Percentiles rank a stretch among this genome's conserved stretches.
Conservation (phyloP, 92 coral and sea anemone species). For the Metridium senile region DNA sequence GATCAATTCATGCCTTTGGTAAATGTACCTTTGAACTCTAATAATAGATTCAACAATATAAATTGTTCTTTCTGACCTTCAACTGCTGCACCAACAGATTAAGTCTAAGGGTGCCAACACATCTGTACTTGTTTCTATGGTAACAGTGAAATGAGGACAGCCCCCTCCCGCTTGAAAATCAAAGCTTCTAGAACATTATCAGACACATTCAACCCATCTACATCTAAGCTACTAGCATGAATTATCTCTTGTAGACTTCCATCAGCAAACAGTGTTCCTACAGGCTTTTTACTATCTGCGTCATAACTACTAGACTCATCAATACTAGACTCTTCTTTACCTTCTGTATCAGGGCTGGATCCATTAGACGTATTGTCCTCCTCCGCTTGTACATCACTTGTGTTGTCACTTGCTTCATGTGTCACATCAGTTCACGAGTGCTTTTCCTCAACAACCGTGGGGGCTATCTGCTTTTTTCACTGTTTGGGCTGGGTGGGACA, state of each 20-base stretch:
- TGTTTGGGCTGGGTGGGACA: conserved; percentile 3
- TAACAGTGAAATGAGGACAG: conserved; percentile 26
- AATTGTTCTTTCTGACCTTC: conserved; percentile 26
- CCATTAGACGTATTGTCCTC: neutral
- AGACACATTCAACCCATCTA: conserved; percentile 14
- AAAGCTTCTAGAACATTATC: conserved; percentile 11
- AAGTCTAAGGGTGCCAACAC: conserved; percentile 12
- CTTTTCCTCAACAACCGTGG: neutral
- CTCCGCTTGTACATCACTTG: neutral
- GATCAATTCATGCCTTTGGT: conserved; percentile 23
- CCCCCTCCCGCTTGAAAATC: conserved; percentile 15
- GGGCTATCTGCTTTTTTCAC: neutral
- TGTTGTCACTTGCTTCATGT: neutral
- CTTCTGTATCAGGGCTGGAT: neutral
- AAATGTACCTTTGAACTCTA: conserved; percentile 18
- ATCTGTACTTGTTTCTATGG: conserved; percentile 12
- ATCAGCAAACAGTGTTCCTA: conserved; percentile 14
- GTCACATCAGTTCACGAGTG: conserved; percentile 5
- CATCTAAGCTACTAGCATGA: neutral
- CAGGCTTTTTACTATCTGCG: conserved; percentile 13
- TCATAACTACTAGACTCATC: conserved; percentile 22
- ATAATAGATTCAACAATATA: conserved; percentile 5
- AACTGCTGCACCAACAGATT: conserved; percentile 15
- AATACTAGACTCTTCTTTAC: neutral
- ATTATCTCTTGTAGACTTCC: conserved; percentile 3